A percentile compares a stretch with the other conserved stretches of the same genome.
These are phyloP conservation scores for Drosophila pseudotalamancana DNA, from an alignment of 2,888 invertebrate genomes.

Conservation along the genomic window DNA sequence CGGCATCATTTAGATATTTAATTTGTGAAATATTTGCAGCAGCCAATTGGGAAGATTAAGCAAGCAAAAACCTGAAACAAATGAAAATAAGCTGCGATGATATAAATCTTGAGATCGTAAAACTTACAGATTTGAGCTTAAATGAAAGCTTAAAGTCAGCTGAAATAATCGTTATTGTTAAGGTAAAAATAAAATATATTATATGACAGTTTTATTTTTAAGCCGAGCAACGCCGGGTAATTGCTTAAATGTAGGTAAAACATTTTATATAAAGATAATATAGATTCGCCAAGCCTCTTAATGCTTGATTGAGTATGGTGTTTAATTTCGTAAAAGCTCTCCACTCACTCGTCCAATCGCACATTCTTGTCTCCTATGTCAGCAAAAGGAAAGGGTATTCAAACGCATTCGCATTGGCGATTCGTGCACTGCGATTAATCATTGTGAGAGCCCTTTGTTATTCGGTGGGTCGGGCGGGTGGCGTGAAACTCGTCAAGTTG, in stretches of 20 bases:
- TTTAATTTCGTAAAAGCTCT: too few relatives aligned
- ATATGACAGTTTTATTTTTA: too few relatives aligned
- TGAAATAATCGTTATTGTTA: too few relatives aligned
- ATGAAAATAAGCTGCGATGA: background rate
- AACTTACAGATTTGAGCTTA: too few relatives aligned
- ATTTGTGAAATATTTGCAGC: slow-evolving; percentile 18
- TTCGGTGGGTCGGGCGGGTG: slow-evolving; percentile 15
- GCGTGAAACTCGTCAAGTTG: slow-evolving; percentile 73
- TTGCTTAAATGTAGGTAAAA: too few relatives aligned
- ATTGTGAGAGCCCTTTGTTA: slow-evolving; percentile 56
- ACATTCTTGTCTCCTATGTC: slow-evolving; percentile 9
- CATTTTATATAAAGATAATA: too few relatives aligned
- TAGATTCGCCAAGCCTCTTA: too few relatives aligned
- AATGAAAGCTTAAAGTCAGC: too few relatives aligned
- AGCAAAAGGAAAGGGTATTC: slow-evolving; percentile 62
- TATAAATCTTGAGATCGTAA: too few relatives aligned
- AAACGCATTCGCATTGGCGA: slow-evolving; percentile 51
- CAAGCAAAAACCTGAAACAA: too few relatives aligned
- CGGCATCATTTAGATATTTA: slow-evolving; percentile 34
- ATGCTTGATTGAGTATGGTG: background rate
- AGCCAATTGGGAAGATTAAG: background rate
- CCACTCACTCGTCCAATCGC: background rate
- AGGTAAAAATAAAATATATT: too few relatives aligned
- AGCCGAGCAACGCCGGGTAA: too few relatives aligned
- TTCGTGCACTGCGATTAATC: slow-evolving; percentile 64